Conservation (phyloP, 92 coral and sea anemone species). For the Epizoanthus scotinus region DNA sequence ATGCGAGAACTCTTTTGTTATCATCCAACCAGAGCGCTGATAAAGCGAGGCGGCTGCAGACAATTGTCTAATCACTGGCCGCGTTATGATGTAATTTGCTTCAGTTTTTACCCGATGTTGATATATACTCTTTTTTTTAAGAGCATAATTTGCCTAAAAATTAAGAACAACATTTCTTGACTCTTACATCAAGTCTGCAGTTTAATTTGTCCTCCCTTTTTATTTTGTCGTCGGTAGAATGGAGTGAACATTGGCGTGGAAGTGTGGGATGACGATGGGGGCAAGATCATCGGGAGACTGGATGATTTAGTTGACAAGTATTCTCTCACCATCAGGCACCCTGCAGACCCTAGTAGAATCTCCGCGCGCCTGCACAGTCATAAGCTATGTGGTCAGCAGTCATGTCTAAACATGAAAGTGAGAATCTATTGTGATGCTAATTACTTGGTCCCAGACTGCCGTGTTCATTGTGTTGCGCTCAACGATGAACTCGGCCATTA, state of each 20-base stretch:
- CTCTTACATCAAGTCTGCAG: too few relatives aligned
- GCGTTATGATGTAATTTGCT: too few relatives aligned
- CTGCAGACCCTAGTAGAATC: slow-evolving; percentile 45
- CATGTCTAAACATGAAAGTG: slow-evolving; percentile 64
- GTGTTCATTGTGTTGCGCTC: slow-evolving; percentile 62
- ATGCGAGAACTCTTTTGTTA: too few relatives aligned
- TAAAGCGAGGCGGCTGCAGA: too few relatives aligned
- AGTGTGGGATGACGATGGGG: slow-evolving; percentile 91
- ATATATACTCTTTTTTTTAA: too few relatives aligned
- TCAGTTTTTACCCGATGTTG: too few relatives aligned
- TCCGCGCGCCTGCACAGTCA: slow-evolving; percentile 40
- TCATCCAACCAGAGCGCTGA: too few relatives aligned
- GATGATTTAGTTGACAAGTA: slow-evolving; percentile 85
- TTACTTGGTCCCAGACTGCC: slow-evolving; percentile 77
- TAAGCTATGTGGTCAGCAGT: slow-evolving; percentile 61
- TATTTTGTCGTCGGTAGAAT: not conserved
- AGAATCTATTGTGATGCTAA: slow-evolving; percentile 70
- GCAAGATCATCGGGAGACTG: slow-evolving; percentile 61
- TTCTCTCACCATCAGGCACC: slow-evolving; percentile 47
- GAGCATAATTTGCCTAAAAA: too few relatives aligned
- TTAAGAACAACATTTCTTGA: too few relatives aligned
- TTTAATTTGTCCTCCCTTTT: too few relatives aligned
- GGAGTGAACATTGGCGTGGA: slow-evolving; percentile 71
- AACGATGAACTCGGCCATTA: slow-evolving; percentile 74
- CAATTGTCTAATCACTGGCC: too few relatives aligned